These are phyloP conservation scores for Heteractis magnifica DNA, from an alignment of 92 coral and sea anemone genomes.

Conservation along the genomic window DNA sequence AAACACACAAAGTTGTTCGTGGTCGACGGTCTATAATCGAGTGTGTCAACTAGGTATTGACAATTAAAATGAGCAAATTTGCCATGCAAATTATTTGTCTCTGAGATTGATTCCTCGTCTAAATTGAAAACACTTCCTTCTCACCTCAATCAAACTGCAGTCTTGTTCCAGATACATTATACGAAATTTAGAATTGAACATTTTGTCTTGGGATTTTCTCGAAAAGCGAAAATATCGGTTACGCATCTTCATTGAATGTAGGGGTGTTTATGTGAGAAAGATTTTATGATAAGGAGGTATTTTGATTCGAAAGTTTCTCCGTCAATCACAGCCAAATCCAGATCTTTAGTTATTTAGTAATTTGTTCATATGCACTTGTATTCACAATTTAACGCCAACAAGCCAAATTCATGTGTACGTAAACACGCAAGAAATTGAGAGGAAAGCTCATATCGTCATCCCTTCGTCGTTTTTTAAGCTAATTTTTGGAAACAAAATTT, in stretches of 20 bases:
- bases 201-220: not conserved
- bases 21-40: not conserved
- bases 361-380: not conserved
- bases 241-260: not conserved
- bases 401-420: no score
- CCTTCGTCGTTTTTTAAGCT: no score
- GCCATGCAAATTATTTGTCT: slow-evolving; percentile 27
- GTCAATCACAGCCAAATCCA: slow-evolving; percentile 8
- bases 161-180: slow-evolving; percentile 17
- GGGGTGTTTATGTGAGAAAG: not conserved
- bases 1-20: not conserved
- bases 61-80: slow-evolving; percentile 14
- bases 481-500: no score
- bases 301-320: not conserved
- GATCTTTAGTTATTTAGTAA: not conserved
- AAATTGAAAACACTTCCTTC: slow-evolving; percentile 15
- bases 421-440: no score
- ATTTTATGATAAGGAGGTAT: not conserved
- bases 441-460: no score
- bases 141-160: slow-evolving; percentile 30
- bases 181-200: slow-evolving; percentile 20
- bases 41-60: not conserved
- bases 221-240: not conserved
- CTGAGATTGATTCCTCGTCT: slow-evolving; percentile 4
- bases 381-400: no score